phyloP scores from a whole-genome alignment of 2,888 invertebrate species.

The Conus canariensis region DNA sequence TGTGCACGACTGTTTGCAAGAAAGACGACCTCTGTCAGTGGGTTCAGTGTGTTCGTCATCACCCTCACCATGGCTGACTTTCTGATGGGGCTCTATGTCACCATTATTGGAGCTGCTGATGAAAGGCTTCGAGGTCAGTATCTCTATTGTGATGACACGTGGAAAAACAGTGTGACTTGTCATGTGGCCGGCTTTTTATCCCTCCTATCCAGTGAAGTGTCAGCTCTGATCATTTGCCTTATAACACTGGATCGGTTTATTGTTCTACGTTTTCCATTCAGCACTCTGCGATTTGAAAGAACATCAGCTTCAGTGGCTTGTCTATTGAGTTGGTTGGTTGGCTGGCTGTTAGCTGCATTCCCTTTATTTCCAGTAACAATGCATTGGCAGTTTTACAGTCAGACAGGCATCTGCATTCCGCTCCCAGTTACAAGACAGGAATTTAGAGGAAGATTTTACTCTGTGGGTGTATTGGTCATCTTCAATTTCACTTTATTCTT shows the following conservation, averaged over 20 bases:
- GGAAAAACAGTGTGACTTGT: neutral
- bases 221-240: neutral
- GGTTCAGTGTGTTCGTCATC: neutral
- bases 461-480: neutral
- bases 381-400: neutral
- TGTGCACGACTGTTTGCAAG: neutral
- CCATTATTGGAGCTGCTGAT: neutral
- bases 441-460: neutral
- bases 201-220: neutral
- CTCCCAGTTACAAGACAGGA: neutral
- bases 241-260: neutral
- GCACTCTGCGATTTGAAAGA: neutral
- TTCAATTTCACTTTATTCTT: neutral
- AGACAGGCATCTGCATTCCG: neutral
- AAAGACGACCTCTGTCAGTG: neutral
- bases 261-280: neutral
- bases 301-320: neutral
- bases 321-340: neutral
- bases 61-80: neutral
- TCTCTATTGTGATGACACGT: neutral
- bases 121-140: neutral
- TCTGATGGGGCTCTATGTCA: neutral
- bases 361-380: neutral
- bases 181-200: neutral
- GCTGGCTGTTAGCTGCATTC: neutral